Percentiles rank a stretch among this genome's conserved stretches.
phyloP scores from a whole-genome alignment of 2,797 vertebrate genomes.

The Fistularia tabacaria region DNA sequence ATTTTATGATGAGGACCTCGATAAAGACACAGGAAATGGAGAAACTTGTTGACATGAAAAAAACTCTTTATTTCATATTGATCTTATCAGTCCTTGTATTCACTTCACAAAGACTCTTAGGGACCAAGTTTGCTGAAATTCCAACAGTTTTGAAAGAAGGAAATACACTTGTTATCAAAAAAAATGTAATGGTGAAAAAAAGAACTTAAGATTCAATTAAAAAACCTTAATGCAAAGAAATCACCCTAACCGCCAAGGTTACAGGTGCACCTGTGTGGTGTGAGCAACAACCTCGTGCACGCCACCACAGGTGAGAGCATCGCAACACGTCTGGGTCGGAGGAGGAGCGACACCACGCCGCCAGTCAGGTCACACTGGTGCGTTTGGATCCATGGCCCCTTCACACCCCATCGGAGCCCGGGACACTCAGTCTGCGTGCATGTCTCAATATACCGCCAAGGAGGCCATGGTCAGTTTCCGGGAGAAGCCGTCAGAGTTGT shows the following conservation, averaged over 20 bases:
- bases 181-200: conserved; percentile 1
- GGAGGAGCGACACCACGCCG: conserved; percentile 9
- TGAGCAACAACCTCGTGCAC: not conserved
- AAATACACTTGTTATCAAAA: no score
- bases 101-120: no score
- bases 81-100: no score
- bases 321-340: conserved; percentile 5
- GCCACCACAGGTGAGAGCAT: conserved; percentile 14
- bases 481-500: conserved; percentile 66
- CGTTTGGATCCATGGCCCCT: conserved; percentile 6
- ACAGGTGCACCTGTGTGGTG: not conserved
- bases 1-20: no score
- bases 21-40: no score
- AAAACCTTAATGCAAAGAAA: not conserved
- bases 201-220: not conserved
- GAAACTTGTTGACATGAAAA: no score
- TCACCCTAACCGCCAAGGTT: not conserved
- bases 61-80: no score
- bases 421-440: conserved; percentile 22
- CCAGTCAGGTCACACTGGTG: not conserved
- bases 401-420: conserved; percentile 15
- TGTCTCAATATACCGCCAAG: conserved; percentile 48
- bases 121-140: no score
- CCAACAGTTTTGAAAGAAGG: no score
- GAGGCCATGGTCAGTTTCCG: conserved; percentile 65